Percentiles rank a stretch among this genome's conserved stretches.
phyloP scores from a whole-genome alignment of 2,888 invertebrate species.

The Luffia ferchaultella region DNA sequence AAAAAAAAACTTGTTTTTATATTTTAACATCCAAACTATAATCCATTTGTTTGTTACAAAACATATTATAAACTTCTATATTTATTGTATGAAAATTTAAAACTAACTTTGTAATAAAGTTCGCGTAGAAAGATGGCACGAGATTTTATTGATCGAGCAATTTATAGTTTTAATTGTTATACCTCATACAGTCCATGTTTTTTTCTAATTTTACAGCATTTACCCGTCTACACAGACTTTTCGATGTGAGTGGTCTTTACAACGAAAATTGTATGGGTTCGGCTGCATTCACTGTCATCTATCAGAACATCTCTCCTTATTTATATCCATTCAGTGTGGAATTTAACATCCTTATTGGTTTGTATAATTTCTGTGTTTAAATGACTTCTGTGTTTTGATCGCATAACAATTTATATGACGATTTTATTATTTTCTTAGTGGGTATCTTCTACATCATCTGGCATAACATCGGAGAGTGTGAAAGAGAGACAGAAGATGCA shows the following conservation, averaged over 20 bases:
- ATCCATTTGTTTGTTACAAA: no score
- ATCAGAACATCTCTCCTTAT: conserved; percentile 74
- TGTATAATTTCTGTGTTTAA: conserved; percentile 10
- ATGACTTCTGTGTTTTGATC: no score
- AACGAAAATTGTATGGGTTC: conserved; percentile 53
- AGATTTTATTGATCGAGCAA: no score
- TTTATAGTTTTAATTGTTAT: no score
- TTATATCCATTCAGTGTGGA: conserved; percentile 83
- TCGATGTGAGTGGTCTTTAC: conserved; percentile 43
- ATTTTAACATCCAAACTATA: no score
- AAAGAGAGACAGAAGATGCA: conserved; percentile 35
- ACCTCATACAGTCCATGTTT: no score
- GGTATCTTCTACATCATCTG: conserved; percentile 79
- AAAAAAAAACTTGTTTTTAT: neutral
- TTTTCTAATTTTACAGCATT: neutral
- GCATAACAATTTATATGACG: no score
- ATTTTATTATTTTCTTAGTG: conserved; percentile 60
- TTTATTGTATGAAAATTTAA: no score
- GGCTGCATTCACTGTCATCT: conserved; percentile 49
- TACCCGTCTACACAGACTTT: conserved; percentile 15
- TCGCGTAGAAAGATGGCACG: no score
- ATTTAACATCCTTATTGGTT: conserved; percentile 80
- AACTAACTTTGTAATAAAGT: no score
- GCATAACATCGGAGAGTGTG: conserved; percentile 74
- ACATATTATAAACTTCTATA: no score